Evolutionary conservation across 2,113 vertebrate genomes (phyloP), one percentile per base, ranked within the genome.

Genomic region (Neomonachus schauinslandi): DNA sequence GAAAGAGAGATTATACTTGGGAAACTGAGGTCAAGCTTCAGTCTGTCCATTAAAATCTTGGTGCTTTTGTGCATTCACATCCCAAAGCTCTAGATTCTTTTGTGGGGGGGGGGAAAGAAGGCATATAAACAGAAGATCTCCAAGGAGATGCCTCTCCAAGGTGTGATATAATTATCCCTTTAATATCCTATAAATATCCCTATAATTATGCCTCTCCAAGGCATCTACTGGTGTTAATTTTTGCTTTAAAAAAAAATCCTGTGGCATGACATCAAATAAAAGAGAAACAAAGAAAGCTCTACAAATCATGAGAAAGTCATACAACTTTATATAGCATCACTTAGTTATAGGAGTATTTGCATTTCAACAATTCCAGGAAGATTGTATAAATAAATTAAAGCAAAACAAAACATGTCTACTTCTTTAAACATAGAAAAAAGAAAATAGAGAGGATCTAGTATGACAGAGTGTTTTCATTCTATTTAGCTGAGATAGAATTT

Each of bases 321-420:
- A 46, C 13, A 76, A 61, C 4, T 11, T 85, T 83, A 39, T 31
- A 39, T 0, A 26, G 14, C 10, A 57, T 80, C 9, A 21, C 67
- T 95, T 84, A 28, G 0, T 92, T 86, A 49, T 7, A 36, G 12
- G 24, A 94, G 55, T 3, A n/a, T 89, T 92, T 91, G 8, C 14
- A 71, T 79, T 96, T 53, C 21, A 90, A 76, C 8, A 81, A 71
- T 80, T 91, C 39, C 2, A 83, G 22, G 1, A 46, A 74, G 2
- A 39, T 14, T 96, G 26, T 63, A 16, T 80, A 95, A 95, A 59
- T 4, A 96, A 96, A 93, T 51, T n/a, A 91, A 87, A 95, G 9
- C 59, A 69, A 89, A 84, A 71, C 33, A 90, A 91, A 80, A 59
- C 31, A 2, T 69, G 7, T 87, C 57, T 59, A 39, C 4, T 15